Percentiles rank a stretch among this genome's conserved stretches.
Conservation (phyloP, 2,888 invertebrate genomes). For the Leistus spinibarbis region DNA sequence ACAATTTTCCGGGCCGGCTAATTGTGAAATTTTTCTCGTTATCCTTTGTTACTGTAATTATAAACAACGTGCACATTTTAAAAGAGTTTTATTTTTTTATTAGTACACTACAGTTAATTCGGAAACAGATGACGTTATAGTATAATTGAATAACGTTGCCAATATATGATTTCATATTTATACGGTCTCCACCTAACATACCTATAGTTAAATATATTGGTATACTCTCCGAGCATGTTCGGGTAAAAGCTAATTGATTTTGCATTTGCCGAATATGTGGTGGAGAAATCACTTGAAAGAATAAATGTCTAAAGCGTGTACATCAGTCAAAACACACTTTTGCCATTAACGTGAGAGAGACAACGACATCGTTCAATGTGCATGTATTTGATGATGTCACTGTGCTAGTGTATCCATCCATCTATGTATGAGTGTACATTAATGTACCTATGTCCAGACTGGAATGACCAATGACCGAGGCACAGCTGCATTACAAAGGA, state of each 20-base stretch:
- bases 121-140: no score
- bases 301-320: constrained; percentile 56
- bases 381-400: background rate
- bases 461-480: background rate
- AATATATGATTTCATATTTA: no score
- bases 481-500: background rate
- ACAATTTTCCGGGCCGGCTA: background rate
- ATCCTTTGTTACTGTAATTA: background rate
- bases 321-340: constrained; percentile 52
- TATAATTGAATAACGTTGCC: no score
- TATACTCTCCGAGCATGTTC: background rate
- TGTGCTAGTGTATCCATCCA: background rate
- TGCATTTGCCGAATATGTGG: constrained; percentile 47
- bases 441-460: background rate
- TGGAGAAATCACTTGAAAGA: constrained; percentile 41
- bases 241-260: constrained; percentile 40
- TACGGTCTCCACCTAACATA: no score
- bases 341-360: constrained; percentile 51
- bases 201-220: background rate
- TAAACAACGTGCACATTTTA: no score
- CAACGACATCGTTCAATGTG: constrained; percentile 50
- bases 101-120: no score
- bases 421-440: background rate
- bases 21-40: background rate
- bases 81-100: no score